phyloP scores from a whole-genome alignment of 2,113 vertebrate genomes.

The Cathartes aura region DNA sequence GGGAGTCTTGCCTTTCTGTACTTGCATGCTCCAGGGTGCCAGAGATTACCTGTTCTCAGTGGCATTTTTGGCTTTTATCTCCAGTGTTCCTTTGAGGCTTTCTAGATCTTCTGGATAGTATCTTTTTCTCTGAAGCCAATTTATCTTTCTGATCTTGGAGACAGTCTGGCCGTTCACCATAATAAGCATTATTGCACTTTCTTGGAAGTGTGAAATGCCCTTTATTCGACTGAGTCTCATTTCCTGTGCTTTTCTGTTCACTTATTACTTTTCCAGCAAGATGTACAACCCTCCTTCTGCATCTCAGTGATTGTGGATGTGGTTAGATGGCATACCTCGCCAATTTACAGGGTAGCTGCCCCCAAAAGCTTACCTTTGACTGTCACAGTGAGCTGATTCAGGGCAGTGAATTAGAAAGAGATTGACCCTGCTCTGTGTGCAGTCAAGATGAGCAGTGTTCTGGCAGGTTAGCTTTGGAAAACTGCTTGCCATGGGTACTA shows the following conservation, averaged over 20 bases:
- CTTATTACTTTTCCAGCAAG: background rate
- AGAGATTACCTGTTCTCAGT: background rate
- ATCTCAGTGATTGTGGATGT: background rate
- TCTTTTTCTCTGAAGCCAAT: background rate
- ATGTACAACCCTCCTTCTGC: background rate
- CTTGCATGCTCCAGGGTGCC: background rate
- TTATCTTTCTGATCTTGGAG: background rate
- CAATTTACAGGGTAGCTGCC: background rate
- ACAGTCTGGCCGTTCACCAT: background rate
- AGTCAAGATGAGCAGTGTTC: background rate
- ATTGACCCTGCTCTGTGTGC: background rate
- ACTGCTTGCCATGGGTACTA: background rate
- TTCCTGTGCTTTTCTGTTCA: background rate
- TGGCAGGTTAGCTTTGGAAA: background rate
- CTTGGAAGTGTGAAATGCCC: background rate
- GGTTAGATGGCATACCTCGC: background rate
- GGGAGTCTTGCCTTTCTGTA: background rate
- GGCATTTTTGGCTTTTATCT: background rate
- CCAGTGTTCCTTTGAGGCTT: background rate
- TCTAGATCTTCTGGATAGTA: background rate
- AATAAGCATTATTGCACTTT: background rate
- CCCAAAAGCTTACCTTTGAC: background rate
- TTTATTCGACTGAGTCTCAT: background rate
- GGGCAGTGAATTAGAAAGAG: background rate
- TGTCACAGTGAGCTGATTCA: background rate